Conservation (phyloP, 1,140 invertebrate species). For the Drosophila orena region DNA sequence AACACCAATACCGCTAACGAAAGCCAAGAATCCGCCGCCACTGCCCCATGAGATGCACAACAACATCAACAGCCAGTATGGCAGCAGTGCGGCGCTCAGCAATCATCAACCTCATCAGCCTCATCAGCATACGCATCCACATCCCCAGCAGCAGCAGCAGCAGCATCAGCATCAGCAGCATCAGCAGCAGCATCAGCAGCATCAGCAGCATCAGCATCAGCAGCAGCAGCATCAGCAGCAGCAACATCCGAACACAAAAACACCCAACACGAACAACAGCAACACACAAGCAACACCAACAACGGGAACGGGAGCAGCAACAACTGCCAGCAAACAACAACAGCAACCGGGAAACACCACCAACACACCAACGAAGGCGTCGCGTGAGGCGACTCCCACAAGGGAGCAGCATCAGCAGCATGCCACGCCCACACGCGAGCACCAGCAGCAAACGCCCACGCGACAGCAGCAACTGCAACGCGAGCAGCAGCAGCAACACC, state of each 20-base stretch:
- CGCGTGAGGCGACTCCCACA: slow-evolving; percentile 71
- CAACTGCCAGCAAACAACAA: slow-evolving; percentile 37
- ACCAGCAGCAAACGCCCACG: slow-evolving; percentile 52
- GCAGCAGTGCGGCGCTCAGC: slow-evolving; percentile 65
- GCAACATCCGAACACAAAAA: slow-evolving; percentile 29
- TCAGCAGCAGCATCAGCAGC: slow-evolving; percentile 59
- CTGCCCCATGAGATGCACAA: slow-evolving; percentile 75
- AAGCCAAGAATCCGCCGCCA: slow-evolving; percentile 84
- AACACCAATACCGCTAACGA: slow-evolving; percentile 85
- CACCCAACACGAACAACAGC: slow-evolving; percentile 28
- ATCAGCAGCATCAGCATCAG: slow-evolving; percentile 34
- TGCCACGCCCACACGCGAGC: slow-evolving; percentile 57
- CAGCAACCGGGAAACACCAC: slow-evolving; percentile 31
- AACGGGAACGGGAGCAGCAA: slow-evolving; percentile 36
- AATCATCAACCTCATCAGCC: slow-evolving; percentile 61
- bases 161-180: slow-evolving; percentile 51
- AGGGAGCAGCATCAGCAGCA: slow-evolving; percentile 61
- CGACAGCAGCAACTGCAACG: slow-evolving; percentile 47
- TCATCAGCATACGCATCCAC: slow-evolving; percentile 26
- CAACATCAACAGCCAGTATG: slow-evolving; percentile 55
- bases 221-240: slow-evolving; percentile 54
- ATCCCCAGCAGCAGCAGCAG: slow-evolving; percentile 42
- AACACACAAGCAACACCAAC: slow-evolving; percentile 43
- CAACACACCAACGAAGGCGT: slow-evolving; percentile 67
- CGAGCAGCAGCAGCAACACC: slow-evolving; percentile 34